A percentile compares a stretch with the other conserved stretches of the same genome.
phyloP scores from a whole-genome alignment of 1,140 invertebrate species.

The Onthophagus taurus region DNA sequence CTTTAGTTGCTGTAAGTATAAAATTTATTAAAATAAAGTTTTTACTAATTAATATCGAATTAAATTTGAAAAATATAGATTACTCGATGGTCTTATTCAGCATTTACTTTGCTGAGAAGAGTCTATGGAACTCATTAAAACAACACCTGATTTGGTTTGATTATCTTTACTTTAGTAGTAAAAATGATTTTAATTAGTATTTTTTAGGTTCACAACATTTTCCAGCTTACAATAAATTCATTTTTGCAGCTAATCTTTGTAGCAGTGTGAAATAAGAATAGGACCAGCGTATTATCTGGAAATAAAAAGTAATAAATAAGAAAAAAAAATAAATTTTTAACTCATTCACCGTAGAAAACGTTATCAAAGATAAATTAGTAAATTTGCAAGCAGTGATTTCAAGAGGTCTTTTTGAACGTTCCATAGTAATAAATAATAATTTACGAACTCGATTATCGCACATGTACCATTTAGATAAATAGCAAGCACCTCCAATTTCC shows the following conservation, averaged over 20 bases:
- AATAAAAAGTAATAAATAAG: background rate
- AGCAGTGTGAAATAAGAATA: no score
- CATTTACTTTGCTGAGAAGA: background rate
- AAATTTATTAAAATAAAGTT: background rate
- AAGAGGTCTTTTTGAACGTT: slow-evolving; percentile 23
- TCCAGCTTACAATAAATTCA: no score
- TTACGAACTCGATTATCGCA: slow-evolving; percentile 18
- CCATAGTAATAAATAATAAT: slow-evolving; percentile 29
- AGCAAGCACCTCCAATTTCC: slow-evolving; percentile 24
- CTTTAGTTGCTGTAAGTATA: background rate
- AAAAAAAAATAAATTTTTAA: background rate
- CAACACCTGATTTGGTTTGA: no score
- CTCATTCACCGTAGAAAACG: slow-evolving; percentile 13
- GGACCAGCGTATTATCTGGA: slow-evolving; percentile 8
- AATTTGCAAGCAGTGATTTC: slow-evolving; percentile 30
- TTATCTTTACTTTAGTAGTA: no score
- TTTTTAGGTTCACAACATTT: no score
- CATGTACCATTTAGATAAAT: slow-evolving; percentile 31
- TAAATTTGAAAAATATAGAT: no score
- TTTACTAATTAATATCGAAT: no score
- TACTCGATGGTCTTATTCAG: background rate
- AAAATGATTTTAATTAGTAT: no score
- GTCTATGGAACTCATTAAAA: no score
- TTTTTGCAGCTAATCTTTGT: no score
- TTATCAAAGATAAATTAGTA: slow-evolving; percentile 19